Base-by-base conservation (phyloP, 2,888 invertebrate species). In the Ptilodon capucinus region DNA sequence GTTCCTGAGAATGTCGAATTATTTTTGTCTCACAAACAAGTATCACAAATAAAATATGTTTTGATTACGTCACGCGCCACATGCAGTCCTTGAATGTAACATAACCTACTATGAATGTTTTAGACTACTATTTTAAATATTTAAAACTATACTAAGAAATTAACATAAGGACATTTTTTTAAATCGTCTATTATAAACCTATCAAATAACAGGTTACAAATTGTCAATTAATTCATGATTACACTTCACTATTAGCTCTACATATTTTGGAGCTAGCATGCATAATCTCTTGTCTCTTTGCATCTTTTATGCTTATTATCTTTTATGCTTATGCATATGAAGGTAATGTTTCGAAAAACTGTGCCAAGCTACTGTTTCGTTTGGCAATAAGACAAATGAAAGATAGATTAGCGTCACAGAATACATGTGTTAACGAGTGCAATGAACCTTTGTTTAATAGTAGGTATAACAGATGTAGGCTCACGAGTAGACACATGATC, bases 401-500 rank as follows among this genome's bases (percentile, higher is more conserved):
- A 61, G 56, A 46, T 40, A 66, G 69, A 75, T 75, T 62, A 69
- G 58, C 65, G 60, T 66, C 65, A 69, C 56, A 68, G 57, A 68
- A 60, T n/a, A n/a, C 75, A 75, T 73, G 64, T 74, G 71, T 55
- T 60, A 44, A 55, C 42, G 56, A 55, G 76, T 58, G 60, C 73
- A 68, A 69, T 72, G 73, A 75, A 74, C 79, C 65, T 54, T 36
- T 57, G 56, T 63, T 51, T 59, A 63, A 65, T 66, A 43, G 51
- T 68, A 66, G 59, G 57, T 61, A 60, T 54, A 48, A 53, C 42
- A 59, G 46, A 64, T 58, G 54, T 48, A 54, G 46, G 59, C 57
- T 54, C 54, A 58, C 53, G 46, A 57, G 46, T 46, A 44, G 51
- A 55, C 8, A 18, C 30, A 3, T 25, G 11, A 28, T 17, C 11